Evolutionary conservation across 2,797 vertebrate species (phyloP).

Genomic region (Melanotaenia trifasciata): DNA sequence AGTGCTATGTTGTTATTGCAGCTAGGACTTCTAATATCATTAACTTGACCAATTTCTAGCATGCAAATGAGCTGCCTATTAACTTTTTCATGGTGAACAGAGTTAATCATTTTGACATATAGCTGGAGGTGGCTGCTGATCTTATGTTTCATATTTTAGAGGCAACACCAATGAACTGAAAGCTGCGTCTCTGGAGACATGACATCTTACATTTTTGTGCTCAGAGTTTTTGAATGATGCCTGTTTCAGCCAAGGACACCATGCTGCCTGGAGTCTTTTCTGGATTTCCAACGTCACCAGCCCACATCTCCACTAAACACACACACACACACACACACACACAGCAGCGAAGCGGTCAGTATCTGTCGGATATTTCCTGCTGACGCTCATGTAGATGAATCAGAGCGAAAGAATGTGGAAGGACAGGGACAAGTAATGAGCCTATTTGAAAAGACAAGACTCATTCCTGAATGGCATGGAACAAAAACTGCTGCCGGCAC

Average conservation of each 20-base stretch:
- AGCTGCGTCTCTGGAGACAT: not conserved
- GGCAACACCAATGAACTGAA: not conserved
- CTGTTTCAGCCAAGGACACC: slow-evolving; percentile 51
- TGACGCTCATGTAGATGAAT: slow-evolving; percentile 63
- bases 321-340: slow-evolving; percentile 24
- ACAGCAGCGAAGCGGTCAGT: slow-evolving; percentile 30
- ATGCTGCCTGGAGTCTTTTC: slow-evolving; percentile 25
- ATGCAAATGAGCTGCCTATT: no score
- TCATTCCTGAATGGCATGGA: slow-evolving; percentile 10
- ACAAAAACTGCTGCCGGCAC: slow-evolving; percentile 27
- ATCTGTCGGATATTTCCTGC: slow-evolving; percentile 46
- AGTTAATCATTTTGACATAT: not conserved
- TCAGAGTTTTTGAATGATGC: slow-evolving; percentile 14
- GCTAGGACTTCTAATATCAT: no score
- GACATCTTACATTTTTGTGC: not conserved
- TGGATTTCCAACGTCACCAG: slow-evolving; percentile 13
- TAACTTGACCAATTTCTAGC: no score
- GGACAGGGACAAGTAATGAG: slow-evolving; percentile 51
- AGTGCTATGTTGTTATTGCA: no score
- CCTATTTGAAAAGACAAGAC: slow-evolving; percentile 37
- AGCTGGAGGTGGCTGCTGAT: not conserved
- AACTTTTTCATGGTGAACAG: not conserved
- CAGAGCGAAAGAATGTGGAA: slow-evolving; percentile 47
- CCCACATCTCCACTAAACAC: slow-evolving; percentile 14
- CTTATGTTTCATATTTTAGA: not conserved